Conservation (phyloP, 2,888 invertebrate genomes). For the Stegana nigrithorax region DNA sequence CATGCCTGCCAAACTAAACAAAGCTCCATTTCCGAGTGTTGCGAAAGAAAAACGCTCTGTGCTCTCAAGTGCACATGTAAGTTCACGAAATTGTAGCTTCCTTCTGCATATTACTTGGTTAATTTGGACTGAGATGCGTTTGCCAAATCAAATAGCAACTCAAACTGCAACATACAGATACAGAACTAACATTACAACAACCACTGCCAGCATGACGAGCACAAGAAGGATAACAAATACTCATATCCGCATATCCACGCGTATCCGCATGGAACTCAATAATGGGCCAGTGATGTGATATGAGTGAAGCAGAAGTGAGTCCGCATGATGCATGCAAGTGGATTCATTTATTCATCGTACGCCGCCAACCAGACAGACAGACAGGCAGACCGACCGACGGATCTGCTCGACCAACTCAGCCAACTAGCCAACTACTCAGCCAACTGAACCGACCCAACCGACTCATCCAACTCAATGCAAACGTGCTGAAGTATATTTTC, state of each 20-base stretch:
- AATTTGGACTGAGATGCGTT: slow-evolving; percentile 11
- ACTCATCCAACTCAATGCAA: slow-evolving; percentile 28
- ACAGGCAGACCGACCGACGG: too few species aligned
- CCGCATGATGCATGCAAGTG: not conserved
- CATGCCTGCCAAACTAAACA: slow-evolving; percentile 28
- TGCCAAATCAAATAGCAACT: slow-evolving; percentile 15
- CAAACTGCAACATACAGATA: slow-evolving; percentile 7
- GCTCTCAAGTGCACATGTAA: not conserved
- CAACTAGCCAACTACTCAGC: slow-evolving; percentile 1
- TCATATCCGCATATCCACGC: too few species aligned
- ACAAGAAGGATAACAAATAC: slow-evolving; percentile 1
- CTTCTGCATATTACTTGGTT: not conserved
- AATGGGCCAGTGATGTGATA: slow-evolving; percentile 5
- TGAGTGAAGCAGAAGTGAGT: not conserved
- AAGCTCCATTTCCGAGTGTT: slow-evolving; percentile 9
- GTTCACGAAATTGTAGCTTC: not conserved
- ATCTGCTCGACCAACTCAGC: not conserved
- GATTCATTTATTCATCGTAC: too few species aligned
- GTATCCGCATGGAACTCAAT: not conserved
- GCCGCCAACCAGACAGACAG: too few species aligned
- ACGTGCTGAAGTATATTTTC: slow-evolving; percentile 62
- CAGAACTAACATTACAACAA: not conserved
- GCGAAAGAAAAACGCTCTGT: too few species aligned
- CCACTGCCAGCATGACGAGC: slow-evolving; percentile 6
- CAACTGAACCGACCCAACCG: not conserved